phyloP scores from a whole-genome alignment of 2,888 invertebrate genomes.

The Hydraecia micacea region DNA sequence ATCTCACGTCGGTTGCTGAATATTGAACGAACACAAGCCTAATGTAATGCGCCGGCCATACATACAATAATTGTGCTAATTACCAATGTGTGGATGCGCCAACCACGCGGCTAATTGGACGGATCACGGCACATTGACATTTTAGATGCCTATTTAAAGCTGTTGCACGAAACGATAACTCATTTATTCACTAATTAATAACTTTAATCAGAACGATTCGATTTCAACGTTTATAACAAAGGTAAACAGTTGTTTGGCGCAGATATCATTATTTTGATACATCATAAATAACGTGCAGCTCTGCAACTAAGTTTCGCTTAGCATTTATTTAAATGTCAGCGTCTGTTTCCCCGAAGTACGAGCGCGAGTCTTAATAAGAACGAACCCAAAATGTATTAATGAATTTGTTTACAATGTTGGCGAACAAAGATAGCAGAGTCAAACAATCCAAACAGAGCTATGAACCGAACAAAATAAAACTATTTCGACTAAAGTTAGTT shows the following conservation, averaged over 20 bases:
- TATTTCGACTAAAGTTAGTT: constrained; percentile 71
- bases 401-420: constrained; percentile 65
- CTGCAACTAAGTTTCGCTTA: constrained; percentile 30
- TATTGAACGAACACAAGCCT: constrained; percentile 81
- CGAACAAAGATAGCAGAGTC: constrained; percentile 55
- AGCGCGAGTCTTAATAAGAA: constrained; percentile 47
- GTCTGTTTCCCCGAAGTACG: constrained; percentile 19
- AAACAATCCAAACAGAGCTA: constrained; percentile 61
- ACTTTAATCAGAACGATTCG: not conserved
- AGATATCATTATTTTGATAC: constrained; percentile 9
- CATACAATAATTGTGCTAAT: constrained; percentile 67
- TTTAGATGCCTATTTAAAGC: constrained; percentile 36
- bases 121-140: constrained; percentile 40
- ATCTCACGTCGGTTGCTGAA: constrained; percentile 87
- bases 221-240: not conserved
- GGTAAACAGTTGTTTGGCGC: not conserved
- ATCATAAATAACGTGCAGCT: constrained; percentile 22
- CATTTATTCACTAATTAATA: not conserved
- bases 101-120: constrained; percentile 45
- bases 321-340: constrained; percentile 50
- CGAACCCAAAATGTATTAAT: constrained; percentile 56
- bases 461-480: constrained; percentile 72
- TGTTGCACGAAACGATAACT: constrained; percentile 1
- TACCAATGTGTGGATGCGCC: constrained; percentile 40
- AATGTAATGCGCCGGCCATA: constrained; percentile 75